Evolutionary conservation across 2,113 vertebrate genomes (phyloP).

Genomic region (Dipodomys spectabilis): DNA sequence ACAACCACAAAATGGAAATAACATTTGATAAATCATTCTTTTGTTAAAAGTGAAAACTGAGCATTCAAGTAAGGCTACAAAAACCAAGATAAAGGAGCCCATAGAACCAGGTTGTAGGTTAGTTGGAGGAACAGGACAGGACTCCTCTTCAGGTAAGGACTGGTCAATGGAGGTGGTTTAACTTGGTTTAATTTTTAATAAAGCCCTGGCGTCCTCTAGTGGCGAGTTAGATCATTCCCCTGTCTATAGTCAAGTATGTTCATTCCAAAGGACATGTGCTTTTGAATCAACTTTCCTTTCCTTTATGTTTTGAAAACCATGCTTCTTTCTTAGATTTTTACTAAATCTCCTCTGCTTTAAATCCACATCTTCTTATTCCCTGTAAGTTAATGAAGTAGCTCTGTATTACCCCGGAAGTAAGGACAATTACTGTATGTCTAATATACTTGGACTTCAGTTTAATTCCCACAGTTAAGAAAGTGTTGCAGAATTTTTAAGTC

Average conservation of each 20-base stretch:
- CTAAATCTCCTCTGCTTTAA: background rate
- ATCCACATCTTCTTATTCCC: background rate
- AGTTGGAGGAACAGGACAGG: background rate
- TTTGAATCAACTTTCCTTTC: background rate
- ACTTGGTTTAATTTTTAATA: slow-evolving; percentile 32
- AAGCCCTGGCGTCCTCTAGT: slow-evolving; percentile 65
- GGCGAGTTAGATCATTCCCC: background rate
- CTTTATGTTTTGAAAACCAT: background rate
- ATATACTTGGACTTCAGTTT: slow-evolving; percentile 12
- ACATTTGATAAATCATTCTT: too few species aligned
- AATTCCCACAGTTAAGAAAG: background rate
- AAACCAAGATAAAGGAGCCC: background rate
- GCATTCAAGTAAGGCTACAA: background rate
- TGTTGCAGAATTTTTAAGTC: background rate
- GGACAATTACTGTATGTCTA: background rate
- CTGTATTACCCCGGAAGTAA: background rate
- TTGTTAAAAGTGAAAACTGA: background rate
- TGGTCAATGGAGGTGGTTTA: background rate
- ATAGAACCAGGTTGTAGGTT: background rate
- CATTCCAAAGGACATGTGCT: background rate
- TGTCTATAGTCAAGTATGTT: fast-evolving
- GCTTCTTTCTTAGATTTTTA: background rate
- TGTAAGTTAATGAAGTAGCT: background rate
- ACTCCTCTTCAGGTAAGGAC: background rate
- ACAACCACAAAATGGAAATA: background rate